phyloP scores from a whole-genome alignment of 2,797 vertebrate species.

The Clangula hyemalis region DNA sequence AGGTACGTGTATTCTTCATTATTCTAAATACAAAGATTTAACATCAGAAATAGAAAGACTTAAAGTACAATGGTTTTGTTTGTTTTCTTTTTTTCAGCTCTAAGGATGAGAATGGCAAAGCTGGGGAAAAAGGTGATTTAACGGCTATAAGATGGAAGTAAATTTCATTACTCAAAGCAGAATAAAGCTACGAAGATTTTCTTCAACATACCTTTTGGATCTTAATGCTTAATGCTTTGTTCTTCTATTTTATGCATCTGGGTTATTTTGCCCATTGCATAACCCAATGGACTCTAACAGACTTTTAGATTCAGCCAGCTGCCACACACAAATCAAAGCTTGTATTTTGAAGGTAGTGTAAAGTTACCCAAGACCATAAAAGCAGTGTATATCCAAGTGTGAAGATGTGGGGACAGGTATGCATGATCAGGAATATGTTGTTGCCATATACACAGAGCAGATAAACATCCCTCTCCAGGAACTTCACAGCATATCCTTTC shows the following conservation, averaged over 20 bases:
- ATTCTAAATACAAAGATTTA: slow-evolving; percentile 58
- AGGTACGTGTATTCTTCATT: slow-evolving; percentile 75
- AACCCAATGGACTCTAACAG: not conserved
- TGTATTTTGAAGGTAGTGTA: not conserved
- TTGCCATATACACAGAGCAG: not conserved
- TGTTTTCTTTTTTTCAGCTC: slow-evolving; percentile 79
- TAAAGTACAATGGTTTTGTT: slow-evolving; percentile 34
- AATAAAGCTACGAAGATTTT: slow-evolving; percentile 65
- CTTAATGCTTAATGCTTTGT: slow-evolving; percentile 33
- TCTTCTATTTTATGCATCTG: slow-evolving; percentile 4
- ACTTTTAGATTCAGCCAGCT: slow-evolving; percentile 14
- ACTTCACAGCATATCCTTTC: slow-evolving; percentile 21
- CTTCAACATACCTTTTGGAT: slow-evolving; percentile 44
- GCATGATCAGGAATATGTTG: not conserved
- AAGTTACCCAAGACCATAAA: not conserved
- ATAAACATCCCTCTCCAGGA: not conserved
- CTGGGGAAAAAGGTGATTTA: slow-evolving; percentile 84
- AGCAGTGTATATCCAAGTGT: not conserved
- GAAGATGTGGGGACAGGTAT: not conserved
- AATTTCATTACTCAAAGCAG: slow-evolving; percentile 34
- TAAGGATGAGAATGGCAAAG: slow-evolving; percentile 87
- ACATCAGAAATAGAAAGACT: not conserved
- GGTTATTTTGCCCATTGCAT: not conserved
- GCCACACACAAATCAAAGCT: not conserved
- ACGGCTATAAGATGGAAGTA: slow-evolving; percentile 26